Base-by-base conservation (phyloP, 2,113 vertebrate species). In the Brevimyrus niger region DNA sequence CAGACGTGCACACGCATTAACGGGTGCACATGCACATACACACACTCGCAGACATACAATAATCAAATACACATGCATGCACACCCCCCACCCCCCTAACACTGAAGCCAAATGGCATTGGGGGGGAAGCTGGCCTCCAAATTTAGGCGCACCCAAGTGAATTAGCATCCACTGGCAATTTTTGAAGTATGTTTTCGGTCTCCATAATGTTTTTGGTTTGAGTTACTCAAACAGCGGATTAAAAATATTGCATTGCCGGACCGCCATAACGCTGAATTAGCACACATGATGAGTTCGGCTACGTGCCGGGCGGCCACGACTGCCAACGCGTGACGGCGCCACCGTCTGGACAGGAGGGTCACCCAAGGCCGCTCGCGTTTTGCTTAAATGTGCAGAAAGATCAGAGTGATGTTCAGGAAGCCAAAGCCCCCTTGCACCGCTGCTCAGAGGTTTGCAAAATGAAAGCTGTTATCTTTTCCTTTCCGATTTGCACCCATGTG, bases 71-170 rank as follows among this genome's bases (percentile, higher is more conserved):
- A 88, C 90, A 90, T 84, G 38, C 82, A 84, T 84, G 82, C 38
- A n/a, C 17, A 47, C 6, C 80, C 42, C 80, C 61, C 58, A 1
- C n/a, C n/a, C 61, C 61, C 61, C 10, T 9, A 15, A 69, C 84
- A 50, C n/a, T 11, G 46, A 86, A 92, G 92, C 95, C 94, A 94
- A 94, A 92, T 47, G 46, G 94, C 96, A 97, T 95, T 95, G 91
- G 96, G 96, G 94, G 91, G 95, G 92, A 95, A 89, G 92, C 35
- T 42, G 31, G 73, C 35, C 73, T 4, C 73, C 73, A 35, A 5
- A 42, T 80, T 19, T 19, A 80, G 35, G 31, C 17, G 0, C 6
- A 19, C 73, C 73, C 73, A 80, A 80, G 11, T 42, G 13, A 8
- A 80, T 42, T 19, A 42, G 31, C 3, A 0, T 5, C 35, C 31